phyloP scores from a whole-genome alignment of 2,888 invertebrate species.

The Laothoe populi region DNA sequence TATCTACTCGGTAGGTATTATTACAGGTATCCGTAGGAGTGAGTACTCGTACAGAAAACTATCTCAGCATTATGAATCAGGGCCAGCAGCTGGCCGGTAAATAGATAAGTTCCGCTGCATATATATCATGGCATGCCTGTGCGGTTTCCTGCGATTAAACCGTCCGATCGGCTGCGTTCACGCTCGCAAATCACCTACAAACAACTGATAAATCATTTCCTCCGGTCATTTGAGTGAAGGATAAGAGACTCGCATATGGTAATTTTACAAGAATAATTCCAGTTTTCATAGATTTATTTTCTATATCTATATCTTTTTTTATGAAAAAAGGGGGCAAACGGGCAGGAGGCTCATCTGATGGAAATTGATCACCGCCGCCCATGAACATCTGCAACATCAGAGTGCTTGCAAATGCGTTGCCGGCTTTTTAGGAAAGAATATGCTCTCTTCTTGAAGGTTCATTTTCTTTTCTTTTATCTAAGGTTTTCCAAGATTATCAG shows the following conservation, averaged over 20 bases:
- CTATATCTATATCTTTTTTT: no score
- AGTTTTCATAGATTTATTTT: no score
- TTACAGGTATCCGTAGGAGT: no score
- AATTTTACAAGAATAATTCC: constrained; percentile 10
- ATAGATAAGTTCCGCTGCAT: constrained; percentile 79
- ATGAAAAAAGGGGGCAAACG: no score
- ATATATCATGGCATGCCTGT: constrained; percentile 55
- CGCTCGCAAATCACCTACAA: constrained; percentile 74
- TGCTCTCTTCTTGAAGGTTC: no score
- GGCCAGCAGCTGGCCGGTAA: constrained; percentile 54
- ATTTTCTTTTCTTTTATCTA: no score
- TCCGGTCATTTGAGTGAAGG: constrained; percentile 34
- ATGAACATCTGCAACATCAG: no score
- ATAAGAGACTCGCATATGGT: constrained; percentile 5
- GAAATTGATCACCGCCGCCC: no score
- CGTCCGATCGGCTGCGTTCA: constrained; percentile 38
- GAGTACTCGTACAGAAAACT: constrained; percentile 32
- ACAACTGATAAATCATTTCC: constrained; percentile 79
- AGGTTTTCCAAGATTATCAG: no score
- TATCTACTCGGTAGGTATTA: neutral
- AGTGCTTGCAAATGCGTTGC: no score
- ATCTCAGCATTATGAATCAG: constrained; percentile 69
- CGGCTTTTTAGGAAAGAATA: no score
- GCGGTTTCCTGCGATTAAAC: constrained; percentile 80
- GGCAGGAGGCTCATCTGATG: no score